Evolutionary conservation across 1,140 invertebrate species (phyloP).

Genomic region (Drosophila littoralis): DNA sequence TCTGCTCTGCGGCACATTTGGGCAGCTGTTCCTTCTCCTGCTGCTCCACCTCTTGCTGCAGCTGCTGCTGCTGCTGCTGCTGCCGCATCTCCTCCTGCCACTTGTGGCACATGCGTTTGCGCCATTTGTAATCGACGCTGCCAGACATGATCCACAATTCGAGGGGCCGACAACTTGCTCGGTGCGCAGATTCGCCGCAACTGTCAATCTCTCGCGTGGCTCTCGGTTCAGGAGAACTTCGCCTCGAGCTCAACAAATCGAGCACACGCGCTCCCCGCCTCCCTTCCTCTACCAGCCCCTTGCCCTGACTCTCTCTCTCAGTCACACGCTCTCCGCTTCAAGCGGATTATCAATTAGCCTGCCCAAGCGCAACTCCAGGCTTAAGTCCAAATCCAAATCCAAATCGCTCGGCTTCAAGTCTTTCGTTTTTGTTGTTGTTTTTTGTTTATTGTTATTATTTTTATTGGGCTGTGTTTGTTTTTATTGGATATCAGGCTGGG

Average conservation of each 20-base stretch:
- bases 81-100: slow-evolving; percentile 29
- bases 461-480: slow-evolving; percentile 5
- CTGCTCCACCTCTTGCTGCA: background rate
- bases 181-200: slow-evolving; percentile 8
- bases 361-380: too few species aligned
- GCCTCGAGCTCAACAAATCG: background rate
- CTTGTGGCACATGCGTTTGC: slow-evolving; percentile 41
- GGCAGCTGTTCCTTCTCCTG: background rate
- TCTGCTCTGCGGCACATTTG: too few species aligned
- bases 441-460: slow-evolving; percentile 2
- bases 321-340: too few species aligned
- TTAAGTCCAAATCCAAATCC: background rate
- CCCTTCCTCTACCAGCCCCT: background rate
- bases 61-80: background rate
- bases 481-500: slow-evolving; percentile 1
- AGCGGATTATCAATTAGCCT: too few species aligned
- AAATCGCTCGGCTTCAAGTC: background rate
- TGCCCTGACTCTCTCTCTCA: background rate
- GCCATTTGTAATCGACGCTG: slow-evolving; percentile 36
- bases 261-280: background rate
- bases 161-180: slow-evolving; percentile 8
- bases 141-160: slow-evolving; percentile 5
- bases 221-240: background rate
- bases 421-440: background rate
- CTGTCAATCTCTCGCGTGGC: background rate